Base-by-base conservation (phyloP, 2,888 invertebrate genomes). In the Pristionchus arcanus region DNA sequence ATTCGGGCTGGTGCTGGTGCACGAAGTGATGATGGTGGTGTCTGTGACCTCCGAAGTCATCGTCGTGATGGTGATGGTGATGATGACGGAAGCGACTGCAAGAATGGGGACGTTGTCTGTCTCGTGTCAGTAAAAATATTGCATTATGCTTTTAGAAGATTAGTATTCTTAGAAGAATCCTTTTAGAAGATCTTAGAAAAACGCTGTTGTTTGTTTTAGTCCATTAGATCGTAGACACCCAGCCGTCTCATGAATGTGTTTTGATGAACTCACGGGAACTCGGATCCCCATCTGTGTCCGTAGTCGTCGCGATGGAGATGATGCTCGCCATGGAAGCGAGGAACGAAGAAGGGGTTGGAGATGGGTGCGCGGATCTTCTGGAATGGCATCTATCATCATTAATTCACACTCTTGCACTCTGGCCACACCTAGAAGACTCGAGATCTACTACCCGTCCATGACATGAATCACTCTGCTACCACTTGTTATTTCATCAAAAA, bases 331-430 rank as follows among this genome's bases (percentile, higher is more conserved):
- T 37, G 84, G 84, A 59, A 85, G 37, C 84, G 55, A 28, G 84
- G 84, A 7, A 55, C 59, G 59, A 85, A 85, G 84, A 85, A 85
- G 0, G 84, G 84, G 37, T 85, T 85, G 59, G 84, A 85, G 84
- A 85, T 59, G 31, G 84, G 84, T 11, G 59, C 84, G 59, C 84
- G 84, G 84, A 59, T 59, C 34, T 59, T 85, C 84, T 85, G 49
- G 0, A 85, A 21, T n/a, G n/a, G n/a, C n/a, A n/a, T n/a, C n/a
- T n/a, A n/a, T n/a, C n/a, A n/a, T n/a, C n/a, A n/a, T n/a, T n/a
- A n/a, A n/a, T n/a, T n/a, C n/a, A n/a, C n/a, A n/a, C n/a, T n/a
- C n/a, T n/a, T n/a, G n/a, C n/a, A n/a, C n/a, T n/a, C n/a, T n/a
- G n/a, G n/a, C n/a, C n/a, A n/a, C n/a, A n/a, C n/a, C n/a, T n/a